A percentile compares a stretch with the other conserved stretches of the same genome.
These are phyloP conservation scores for Danio albolineatus DNA, from an alignment of 2,797 vertebrate genomes.

Conservation along the genomic window DNA sequence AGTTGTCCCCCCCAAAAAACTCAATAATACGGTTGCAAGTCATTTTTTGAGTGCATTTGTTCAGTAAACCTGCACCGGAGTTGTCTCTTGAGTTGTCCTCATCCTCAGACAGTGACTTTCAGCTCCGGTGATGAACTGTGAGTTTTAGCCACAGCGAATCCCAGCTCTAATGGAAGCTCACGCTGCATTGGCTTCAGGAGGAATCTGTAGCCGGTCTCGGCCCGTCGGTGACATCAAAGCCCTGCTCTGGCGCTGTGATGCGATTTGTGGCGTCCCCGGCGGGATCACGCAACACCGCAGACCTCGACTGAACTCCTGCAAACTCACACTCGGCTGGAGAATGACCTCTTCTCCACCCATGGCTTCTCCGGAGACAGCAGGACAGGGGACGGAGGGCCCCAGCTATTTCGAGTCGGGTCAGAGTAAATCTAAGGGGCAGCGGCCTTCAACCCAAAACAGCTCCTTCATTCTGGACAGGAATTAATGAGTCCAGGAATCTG, in stretches of 20 bases:
- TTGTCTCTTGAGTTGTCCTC: neutral
- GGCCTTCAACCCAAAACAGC: neutral
- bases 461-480: neutral
- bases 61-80: too few relatives aligned
- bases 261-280: constrained; percentile 24
- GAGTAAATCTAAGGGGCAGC: neutral
- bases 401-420: constrained; percentile 7
- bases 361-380: neutral
- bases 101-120: neutral
- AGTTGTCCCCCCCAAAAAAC: too few relatives aligned
- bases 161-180: constrained; percentile 9
- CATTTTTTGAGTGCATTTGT: too few relatives aligned
- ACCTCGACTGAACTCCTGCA: neutral
- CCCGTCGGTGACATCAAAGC: constrained; percentile 33
- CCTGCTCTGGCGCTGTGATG: constrained; percentile 14
- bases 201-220: constrained; percentile 21
- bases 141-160: constrained; percentile 23
- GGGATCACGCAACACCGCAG: neutral
- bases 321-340: neutral
- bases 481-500: neutral
- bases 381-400: neutral
- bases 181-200: constrained; percentile 16
- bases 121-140: neutral
- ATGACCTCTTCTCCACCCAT: constrained; percentile 9
- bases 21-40: too few relatives aligned